Conservation (phyloP, 1,140 invertebrate species). For the Acromyrmex charruanus region DNA sequence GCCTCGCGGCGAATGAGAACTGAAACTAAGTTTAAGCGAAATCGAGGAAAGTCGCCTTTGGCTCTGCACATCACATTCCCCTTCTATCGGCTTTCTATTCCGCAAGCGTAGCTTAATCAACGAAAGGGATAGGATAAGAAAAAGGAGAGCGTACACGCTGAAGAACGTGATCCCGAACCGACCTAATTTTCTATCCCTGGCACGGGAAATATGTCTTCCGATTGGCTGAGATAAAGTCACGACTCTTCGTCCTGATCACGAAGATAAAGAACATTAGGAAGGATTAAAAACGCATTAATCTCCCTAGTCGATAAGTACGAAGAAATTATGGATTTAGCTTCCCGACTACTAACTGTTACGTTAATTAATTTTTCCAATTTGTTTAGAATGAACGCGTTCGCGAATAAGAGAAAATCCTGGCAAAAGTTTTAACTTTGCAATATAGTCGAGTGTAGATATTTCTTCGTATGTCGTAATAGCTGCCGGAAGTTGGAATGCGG, state of each 20-base stretch:
- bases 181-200: constrained; percentile 43
- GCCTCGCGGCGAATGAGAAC: constrained; percentile 21
- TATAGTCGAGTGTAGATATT: neutral
- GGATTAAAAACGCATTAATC: constrained; percentile 49
- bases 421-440: neutral
- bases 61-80: neutral
- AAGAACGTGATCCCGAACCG: constrained; percentile 31
- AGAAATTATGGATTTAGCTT: constrained; percentile 2
- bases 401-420: neutral
- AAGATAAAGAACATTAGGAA: neutral
- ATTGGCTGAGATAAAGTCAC: neutral
- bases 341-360: neutral
- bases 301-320: neutral
- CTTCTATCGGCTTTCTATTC: constrained; percentile 46
- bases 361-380: constrained; percentile 34
- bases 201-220: constrained; percentile 33
- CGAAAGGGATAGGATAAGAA: constrained; percentile 47
- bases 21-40: constrained; percentile 29
- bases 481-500: constrained; percentile 20
- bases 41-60: constrained; percentile 15
- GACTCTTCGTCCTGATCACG: neutral
- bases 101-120: constrained; percentile 53
- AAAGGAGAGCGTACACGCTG: constrained; percentile 8
- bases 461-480: neutral
- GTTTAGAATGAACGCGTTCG: no score